phyloP scores from a whole-genome alignment of 2,888 invertebrate species.

The Nephrocerus scutellatus region DNA sequence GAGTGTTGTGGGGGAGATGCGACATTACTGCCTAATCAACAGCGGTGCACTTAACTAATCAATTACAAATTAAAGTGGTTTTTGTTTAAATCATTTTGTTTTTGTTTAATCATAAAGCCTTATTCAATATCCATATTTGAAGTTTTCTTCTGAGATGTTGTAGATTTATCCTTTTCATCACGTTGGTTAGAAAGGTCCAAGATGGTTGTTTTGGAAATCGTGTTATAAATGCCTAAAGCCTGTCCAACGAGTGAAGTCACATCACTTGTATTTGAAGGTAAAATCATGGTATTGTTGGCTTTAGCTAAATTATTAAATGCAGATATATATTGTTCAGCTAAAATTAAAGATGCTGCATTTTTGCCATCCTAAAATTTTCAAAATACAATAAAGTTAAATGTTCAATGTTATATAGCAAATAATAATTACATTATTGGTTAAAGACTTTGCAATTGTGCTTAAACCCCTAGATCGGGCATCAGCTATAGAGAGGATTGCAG shows the following conservation, averaged over 20 bases:
- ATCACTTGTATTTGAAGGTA: constrained; percentile 79
- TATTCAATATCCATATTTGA: constrained; percentile 25
- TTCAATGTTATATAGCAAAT: constrained; percentile 3
- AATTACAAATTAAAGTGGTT: no score
- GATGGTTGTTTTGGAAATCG: constrained; percentile 26
- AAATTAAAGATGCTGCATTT: constrained; percentile 82
- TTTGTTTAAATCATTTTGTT: no score
- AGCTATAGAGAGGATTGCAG: constrained; percentile 85
- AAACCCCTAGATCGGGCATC: constrained; percentile 83
- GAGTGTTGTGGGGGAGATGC: no score
- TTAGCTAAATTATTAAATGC: constrained; percentile 92
- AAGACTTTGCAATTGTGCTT: constrained; percentile 63
- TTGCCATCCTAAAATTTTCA: constrained; percentile 60
- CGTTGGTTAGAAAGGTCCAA: no score
- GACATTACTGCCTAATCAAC: no score
- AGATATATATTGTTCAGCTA: constrained; percentile 93
- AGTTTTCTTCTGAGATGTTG: no score
- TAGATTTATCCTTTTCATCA: no score
- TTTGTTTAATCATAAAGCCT: no score
- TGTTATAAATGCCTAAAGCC: constrained; percentile 44
- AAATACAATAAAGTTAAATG: constrained; percentile 4
- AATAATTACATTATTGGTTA: constrained; percentile 26
- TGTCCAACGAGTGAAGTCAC: constrained; percentile 42
- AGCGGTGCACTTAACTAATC: no score
- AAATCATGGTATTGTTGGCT: constrained; percentile 86